A percentile compares a stretch with the other conserved stretches of the same genome.
phyloP scores from a whole-genome alignment of 2,888 invertebrate genomes.

The Drosophila bunnanda region DNA sequence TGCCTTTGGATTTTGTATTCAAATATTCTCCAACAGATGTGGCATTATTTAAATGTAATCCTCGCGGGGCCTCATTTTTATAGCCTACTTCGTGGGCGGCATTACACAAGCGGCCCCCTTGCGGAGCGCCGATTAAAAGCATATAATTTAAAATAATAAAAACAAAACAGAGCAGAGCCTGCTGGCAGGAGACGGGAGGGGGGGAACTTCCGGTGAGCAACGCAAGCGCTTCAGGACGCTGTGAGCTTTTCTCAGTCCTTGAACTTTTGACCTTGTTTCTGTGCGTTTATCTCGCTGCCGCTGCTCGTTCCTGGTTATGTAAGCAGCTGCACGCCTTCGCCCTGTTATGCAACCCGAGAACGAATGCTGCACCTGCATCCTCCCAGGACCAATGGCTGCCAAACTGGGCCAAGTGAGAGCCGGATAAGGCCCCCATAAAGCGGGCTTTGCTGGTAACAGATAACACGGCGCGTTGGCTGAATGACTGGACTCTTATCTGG shows the following conservation, averaged over 20 bases:
- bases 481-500: slow-evolving; percentile 56
- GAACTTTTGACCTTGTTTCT: slow-evolving; percentile 80
- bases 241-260: slow-evolving; percentile 68
- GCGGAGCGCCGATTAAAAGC: slow-evolving; percentile 19
- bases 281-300: slow-evolving; percentile 2
- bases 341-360: slow-evolving; percentile 36
- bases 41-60: background rate
- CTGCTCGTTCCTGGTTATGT: slow-evolving; percentile 47
- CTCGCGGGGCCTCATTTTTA: slow-evolving; percentile 1
- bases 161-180: slow-evolving; percentile 48
- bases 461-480: slow-evolving; percentile 31
- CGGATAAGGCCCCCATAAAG: slow-evolving; percentile 49
- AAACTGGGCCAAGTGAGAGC: slow-evolving; percentile 43
- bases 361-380: slow-evolving; percentile 36
- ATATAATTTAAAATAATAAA: slow-evolving; percentile 39
- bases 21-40: background rate
- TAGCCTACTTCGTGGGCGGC: slow-evolving; percentile 30
- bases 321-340: slow-evolving; percentile 43
- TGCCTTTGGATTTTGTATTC: background rate
- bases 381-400: slow-evolving; percentile 17
- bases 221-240: slow-evolving; percentile 40
- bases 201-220: slow-evolving; percentile 37
- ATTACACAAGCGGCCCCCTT: slow-evolving; percentile 3
- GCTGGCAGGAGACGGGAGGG: background rate
- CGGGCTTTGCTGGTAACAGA: slow-evolving; percentile 24